A percentile compares a stretch with the other conserved stretches of the same genome.
These are phyloP conservation scores for Dicranocentrus wangi DNA, from an alignment of 2,888 invertebrate genomes.

Conservation along the genomic window DNA sequence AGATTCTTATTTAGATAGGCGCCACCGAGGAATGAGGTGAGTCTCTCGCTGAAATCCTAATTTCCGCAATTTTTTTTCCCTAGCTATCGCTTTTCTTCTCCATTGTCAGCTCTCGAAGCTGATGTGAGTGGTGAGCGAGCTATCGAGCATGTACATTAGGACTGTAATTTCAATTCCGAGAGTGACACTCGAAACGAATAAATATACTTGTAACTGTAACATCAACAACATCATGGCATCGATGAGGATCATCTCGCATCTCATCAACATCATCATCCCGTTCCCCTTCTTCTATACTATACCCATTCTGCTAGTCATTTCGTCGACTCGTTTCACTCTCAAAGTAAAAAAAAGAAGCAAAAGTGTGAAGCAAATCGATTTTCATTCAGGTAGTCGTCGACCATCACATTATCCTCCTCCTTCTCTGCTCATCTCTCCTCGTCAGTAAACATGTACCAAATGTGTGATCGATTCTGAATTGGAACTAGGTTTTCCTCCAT, in stretches of 20 bases:
- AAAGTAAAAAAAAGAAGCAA: slow-evolving; percentile 14
- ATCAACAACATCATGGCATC: slow-evolving; percentile 18
- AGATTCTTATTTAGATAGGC: slow-evolving; percentile 30
- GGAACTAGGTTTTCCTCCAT: neutral
- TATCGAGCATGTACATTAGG: slow-evolving; percentile 2
- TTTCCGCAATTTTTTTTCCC: slow-evolving; percentile 24
- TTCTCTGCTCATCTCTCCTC: neutral
- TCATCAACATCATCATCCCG: neutral
- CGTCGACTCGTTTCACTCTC: no score
- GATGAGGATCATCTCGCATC: no score
- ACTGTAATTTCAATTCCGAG: slow-evolving; percentile 31
- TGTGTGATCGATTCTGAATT: slow-evolving; percentile 26
- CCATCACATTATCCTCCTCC: neutral
- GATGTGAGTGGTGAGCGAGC: neutral
- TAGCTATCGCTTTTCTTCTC: neutral
- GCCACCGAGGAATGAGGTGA: no score
- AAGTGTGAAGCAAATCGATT: slow-evolving; percentile 58
- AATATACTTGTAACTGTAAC: slow-evolving; percentile 4
- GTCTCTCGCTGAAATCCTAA: neutral
- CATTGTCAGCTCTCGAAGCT: neutral
- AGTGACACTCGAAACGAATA: slow-evolving; percentile 24
- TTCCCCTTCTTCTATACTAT: slow-evolving; percentile 2
- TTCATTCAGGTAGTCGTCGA: slow-evolving; percentile 43
- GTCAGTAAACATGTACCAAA: no score
- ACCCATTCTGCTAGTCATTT: no score